phyloP scores from a whole-genome alignment of 2,888 invertebrate genomes.

The Seira musarum region DNA sequence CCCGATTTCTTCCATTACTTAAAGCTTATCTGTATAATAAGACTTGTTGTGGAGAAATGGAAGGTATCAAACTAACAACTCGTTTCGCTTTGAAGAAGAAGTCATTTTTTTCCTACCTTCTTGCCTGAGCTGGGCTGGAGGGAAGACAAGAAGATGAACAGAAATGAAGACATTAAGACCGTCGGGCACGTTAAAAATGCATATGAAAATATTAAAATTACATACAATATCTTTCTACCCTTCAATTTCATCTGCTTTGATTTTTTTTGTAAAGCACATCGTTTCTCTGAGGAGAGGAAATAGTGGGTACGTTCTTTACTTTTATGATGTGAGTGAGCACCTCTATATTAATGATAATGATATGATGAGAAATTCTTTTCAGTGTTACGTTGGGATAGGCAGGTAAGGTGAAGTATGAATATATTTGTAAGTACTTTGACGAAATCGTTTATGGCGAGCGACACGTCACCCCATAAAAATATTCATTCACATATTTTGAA shows the following conservation, averaged over 20 bases:
- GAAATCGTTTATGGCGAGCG: constrained; percentile 45
- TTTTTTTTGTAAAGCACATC: constrained; percentile 13
- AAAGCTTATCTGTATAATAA: background rate
- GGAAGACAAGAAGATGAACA: constrained; percentile 35
- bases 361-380: background rate
- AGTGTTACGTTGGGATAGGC: background rate
- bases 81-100: constrained; percentile 18
- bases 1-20: constrained; percentile 30
- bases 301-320: background rate
- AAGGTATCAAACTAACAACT: constrained; percentile 11
- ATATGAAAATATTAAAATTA: constrained; percentile 60
- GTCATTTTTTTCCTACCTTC: constrained; percentile 27
- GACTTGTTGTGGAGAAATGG: background rate
- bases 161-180: constrained; percentile 56
- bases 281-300: too few relatives aligned
- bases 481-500: constrained; percentile 34
- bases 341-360: background rate
- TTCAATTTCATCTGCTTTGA: constrained; percentile 53
- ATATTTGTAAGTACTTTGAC: background rate
- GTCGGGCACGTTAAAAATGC: constrained; percentile 55
- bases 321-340: background rate
- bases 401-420: background rate
- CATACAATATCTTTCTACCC: constrained; percentile 53
- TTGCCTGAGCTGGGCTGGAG: constrained; percentile 16
- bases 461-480: constrained; percentile 53